Evolutionary conservation across 2,113 vertebrate species (phyloP), one percentile per base, ranked within the genome.

Genomic region (Mastomys coucha): DNA sequence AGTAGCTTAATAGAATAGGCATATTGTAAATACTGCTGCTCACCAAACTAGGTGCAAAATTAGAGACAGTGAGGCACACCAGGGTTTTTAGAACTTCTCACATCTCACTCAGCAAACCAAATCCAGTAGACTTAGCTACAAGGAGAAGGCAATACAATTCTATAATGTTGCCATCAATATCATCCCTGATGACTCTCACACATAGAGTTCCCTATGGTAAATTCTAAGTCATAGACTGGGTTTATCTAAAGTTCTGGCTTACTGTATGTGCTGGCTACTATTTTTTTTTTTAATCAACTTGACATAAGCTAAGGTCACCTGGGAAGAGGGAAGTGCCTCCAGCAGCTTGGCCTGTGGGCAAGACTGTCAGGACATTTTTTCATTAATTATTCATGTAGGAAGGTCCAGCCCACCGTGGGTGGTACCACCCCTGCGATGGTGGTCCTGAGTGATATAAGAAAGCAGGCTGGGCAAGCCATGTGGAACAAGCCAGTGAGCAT

Each of bases 1-100:
- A 42, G 33, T n/a, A 85, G 33, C 6, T 16, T 88, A 58, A 73
- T n/a, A 19, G 19, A n/a, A 33, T 5, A 94, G 76, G 17, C 26
- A 73, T 45, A 31, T 45, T 31, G 56, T 92, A 93, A 92, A 84
- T 78, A 91, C 53, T 72, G 14, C 11, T 94, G 28, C n/a, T 88
- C 8, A 56, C 14, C 9, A 28, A 26, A 33, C 17, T 56, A 70
- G 56, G 24, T 60, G 42, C n/a, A 73, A 94, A 45, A 91, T 13
- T 13, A 94, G 45, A 51, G 81, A 51, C 11, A 88, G 56, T n/a
- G 60, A 91, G 45, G 36, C 22, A 84, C 22, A 91, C 17, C 36
- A 5, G 65, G 22, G 82, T 88, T 95, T 72, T 60, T 88, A 76
- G 78, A 87, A 53, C 58, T 72, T 75, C 53, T 91, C 14, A 91